Evolutionary conservation across 2,113 vertebrate species (phyloP).

Genomic region (Damaliscus lunatus): DNA sequence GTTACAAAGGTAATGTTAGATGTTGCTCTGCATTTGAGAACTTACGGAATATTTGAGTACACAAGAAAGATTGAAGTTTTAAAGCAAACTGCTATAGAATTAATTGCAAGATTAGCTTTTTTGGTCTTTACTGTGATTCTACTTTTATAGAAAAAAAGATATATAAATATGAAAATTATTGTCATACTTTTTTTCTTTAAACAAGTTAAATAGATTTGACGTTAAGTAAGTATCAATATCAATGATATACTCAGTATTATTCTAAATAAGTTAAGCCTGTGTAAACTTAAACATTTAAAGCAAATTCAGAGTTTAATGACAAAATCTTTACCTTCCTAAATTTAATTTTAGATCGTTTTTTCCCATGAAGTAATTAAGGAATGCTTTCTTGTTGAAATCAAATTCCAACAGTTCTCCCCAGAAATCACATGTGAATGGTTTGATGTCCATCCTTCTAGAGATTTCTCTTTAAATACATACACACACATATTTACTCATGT

Average conservation of each 20-base stretch:
- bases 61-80: background rate
- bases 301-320: background rate
- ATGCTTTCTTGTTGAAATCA: background rate
- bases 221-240: background rate
- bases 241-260: background rate
- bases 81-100: background rate
- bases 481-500: background rate
- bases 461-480: background rate
- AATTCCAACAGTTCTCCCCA: background rate
- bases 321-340: background rate
- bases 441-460: background rate
- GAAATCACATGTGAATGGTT: background rate
- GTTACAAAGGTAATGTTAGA: background rate
- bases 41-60: background rate
- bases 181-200: background rate
- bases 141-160: background rate
- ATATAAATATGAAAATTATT: background rate
- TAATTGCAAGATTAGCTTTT: background rate
- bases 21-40: background rate
- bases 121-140: background rate
- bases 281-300: background rate
- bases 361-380: background rate
- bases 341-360: background rate
- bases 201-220: background rate
- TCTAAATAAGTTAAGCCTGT: background rate